Evolutionary conservation across 2,797 vertebrate genomes (phyloP).

Genomic region (Hozukius guyotensis): DNA sequence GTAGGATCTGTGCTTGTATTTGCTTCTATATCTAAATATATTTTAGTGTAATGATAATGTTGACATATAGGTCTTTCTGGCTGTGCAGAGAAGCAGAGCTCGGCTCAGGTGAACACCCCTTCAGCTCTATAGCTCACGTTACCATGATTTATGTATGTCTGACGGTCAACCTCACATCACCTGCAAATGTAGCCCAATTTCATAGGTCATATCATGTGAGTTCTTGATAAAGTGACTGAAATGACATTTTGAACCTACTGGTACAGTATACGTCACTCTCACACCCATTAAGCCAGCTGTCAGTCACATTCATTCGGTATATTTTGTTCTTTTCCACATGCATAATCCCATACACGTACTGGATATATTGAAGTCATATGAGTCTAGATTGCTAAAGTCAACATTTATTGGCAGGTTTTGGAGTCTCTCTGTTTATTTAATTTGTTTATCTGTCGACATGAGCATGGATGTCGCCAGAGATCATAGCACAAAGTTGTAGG

Average conservation of each 20-base stretch:
- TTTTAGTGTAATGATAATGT: background rate
- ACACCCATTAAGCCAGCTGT: background rate
- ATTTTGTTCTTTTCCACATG: background rate
- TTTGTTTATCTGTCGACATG: no score
- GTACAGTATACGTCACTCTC: background rate
- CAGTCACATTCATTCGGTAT: background rate
- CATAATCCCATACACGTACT: no score
- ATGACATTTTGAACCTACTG: background rate
- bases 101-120: constrained; percentile 30
- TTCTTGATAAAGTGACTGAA: background rate
- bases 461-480: no score
- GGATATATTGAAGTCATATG: no score
- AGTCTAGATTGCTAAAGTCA: background rate
- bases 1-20: background rate
- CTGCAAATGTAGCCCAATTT: background rate
- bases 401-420: no score
- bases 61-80: background rate
- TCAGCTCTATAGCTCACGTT: constrained; percentile 38
- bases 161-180: background rate
- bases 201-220: background rate
- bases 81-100: background rate
- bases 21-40: background rate
- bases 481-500: no score
- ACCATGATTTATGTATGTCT: constrained; percentile 44
- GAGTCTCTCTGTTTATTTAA: no score